Base-by-base conservation (phyloP, 2,888 invertebrate species). In the Drosophila falleni region DNA sequence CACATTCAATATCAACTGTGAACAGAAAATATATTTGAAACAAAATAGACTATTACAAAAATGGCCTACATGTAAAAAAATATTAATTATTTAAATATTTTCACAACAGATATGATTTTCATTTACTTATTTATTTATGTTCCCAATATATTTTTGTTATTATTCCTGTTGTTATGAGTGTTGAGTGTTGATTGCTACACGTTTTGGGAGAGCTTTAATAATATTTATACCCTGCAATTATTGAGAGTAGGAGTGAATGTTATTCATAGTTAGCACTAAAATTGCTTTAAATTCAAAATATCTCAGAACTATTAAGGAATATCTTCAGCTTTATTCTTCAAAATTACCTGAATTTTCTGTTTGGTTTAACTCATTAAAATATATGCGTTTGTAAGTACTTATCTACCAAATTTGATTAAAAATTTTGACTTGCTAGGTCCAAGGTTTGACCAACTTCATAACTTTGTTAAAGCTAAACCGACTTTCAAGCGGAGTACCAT, bases 51-150 rank as follows among this genome's bases (percentile, higher is more conserved):
- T 16, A 39, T 8, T 49, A 31, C 29, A 53, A 50, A 54, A 39
- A 37, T 35, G 42, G 33, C 3, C 9, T 19, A 44, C 9, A 42
- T 4, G 47, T 39, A 44, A 26, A 49, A 50, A 31, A 31, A 13
- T 19, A 59, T 35, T 55, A 76, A 46, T 65, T 42, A 51, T 47
- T 60, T 37, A 33, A 66, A 63, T 65, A 49, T 74, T 56, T 76
- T 42, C 15, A 53, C 51, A 61, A 15, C 15, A 35, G 33, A 37
- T 39, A 59, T 39, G 37, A 53, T 71, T 62, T 56, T 31, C 44
- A 56, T 58, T 71, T 59, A 50, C 26, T 60, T 64, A 15, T 49
- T 76, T 61, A 71, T 51, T 61, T 64, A 56, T 64, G 50, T 51
- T 49, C 11, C 0, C 29, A 47, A 29, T 29, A n/a, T 1, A 5